Base-by-base conservation (phyloP, 2,113 vertebrate species). In the Capra hircus region DNA sequence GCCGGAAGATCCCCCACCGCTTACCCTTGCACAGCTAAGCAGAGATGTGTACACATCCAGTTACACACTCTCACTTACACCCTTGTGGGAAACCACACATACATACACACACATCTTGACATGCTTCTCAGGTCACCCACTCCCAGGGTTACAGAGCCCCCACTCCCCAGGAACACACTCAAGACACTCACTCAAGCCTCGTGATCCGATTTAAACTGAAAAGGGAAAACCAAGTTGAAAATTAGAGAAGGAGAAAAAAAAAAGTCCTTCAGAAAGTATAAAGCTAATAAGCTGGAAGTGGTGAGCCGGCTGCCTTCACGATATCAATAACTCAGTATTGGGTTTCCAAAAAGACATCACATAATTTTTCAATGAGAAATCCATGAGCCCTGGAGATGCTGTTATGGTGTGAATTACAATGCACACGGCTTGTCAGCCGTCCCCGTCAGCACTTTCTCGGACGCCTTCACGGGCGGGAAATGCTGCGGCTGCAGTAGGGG, bases 371-470 rank as follows among this genome's bases (percentile, higher is more conserved):
- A 99, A 30, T 99, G 98, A 98, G 98, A 99, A 99, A 98, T 98
- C 99, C 98, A 99, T 99, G 99, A 99, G 99, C 99, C 99, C 97
- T 93, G 96, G 98, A 99, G 98, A 98, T 98, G 98, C 98, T 98
- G 98, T 97, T 98, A 95, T 97, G 98, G 98, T 98, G 99, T 99
- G 99, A 99, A 99, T 99, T 99, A 99, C 98, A 98, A 99, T 98
- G 99, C 98, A 93, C 99, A 98, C 99, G 97, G 98, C 98, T 99
- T 99, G 99, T 99, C 99, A 98, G 99, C 98, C 98, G 97, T 98
- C 99, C 98, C 98, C 85, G 99, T 99, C 99, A 99, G 99, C 99
- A 98, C 98, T 99, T 99, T 98, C 85, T 84, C 90, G 53, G 98
- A 95, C 64, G 98, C 98, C 98, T 98, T 90, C 93, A 83, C 90